phyloP scores from a whole-genome alignment of 2,113 vertebrate species.

The Fukomys damarensis region DNA sequence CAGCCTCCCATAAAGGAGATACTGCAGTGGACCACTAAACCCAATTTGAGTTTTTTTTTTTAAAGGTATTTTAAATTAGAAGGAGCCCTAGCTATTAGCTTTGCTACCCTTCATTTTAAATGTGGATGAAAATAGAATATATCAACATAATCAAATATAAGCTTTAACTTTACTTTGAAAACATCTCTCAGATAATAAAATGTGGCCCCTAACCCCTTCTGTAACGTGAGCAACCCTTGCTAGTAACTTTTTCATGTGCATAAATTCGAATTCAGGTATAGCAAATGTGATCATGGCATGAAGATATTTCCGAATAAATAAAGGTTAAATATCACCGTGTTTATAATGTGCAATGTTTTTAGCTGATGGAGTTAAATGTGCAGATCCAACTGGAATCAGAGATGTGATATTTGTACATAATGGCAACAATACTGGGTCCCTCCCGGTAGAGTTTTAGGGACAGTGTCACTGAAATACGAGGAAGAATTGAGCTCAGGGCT shows the following conservation, averaged over 20 bases:
- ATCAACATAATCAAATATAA: slow-evolving; percentile 87
- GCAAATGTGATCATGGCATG: slow-evolving; percentile 86
- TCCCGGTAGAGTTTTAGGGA: slow-evolving; percentile 82
- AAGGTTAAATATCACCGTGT: slow-evolving; percentile 88
- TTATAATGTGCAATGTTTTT: slow-evolving; percentile 87
- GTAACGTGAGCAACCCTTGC: slow-evolving; percentile 84
- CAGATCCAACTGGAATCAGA: slow-evolving; percentile 84
- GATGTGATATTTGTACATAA: slow-evolving; percentile 85
- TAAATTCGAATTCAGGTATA: slow-evolving; percentile 86
- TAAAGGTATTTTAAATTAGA: slow-evolving; percentile 77
- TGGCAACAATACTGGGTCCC: slow-evolving; percentile 79
- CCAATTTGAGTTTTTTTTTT: slow-evolving; percentile 76
- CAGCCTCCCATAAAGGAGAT: not conserved
- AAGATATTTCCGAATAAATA: slow-evolving; percentile 88
- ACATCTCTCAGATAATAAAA: slow-evolving; percentile 85
- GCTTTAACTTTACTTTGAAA: slow-evolving; percentile 90
- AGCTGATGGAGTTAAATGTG: slow-evolving; percentile 84
- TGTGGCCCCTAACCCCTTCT: slow-evolving; percentile 71
- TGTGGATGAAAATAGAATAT: slow-evolving; percentile 81
- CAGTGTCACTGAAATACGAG: slow-evolving; percentile 74
- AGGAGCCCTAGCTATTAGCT: slow-evolving; percentile 85
- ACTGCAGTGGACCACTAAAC: not conserved
- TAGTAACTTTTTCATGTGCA: slow-evolving; percentile 84
- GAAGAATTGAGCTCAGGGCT: slow-evolving; percentile 68
- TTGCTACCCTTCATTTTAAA: slow-evolving; percentile 84